Percentiles rank a stretch among this genome's conserved stretches.
Evolutionary conservation across 1,140 invertebrate species (phyloP).

Genomic region (Frieseomelitta varia): DNA sequence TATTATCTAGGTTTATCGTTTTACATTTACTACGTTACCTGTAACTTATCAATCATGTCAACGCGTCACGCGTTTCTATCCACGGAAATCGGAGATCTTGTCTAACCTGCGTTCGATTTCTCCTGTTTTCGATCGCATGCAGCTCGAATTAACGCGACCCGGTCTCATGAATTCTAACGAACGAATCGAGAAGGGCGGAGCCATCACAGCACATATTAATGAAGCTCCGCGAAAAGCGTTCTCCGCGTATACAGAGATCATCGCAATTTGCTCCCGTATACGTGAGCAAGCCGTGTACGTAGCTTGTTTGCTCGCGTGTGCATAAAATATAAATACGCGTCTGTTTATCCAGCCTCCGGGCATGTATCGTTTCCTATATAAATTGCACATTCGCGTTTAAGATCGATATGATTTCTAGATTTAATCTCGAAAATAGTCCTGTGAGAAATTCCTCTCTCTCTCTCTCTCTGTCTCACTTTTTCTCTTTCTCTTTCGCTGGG

Average conservation of each 20-base stretch:
- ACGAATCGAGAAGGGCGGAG: not conserved
- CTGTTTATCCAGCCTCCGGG: not conserved
- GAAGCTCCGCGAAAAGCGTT: not conserved
- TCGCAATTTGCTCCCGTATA: not conserved
- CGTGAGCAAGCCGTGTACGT: not conserved
- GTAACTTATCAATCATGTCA: too few relatives aligned
- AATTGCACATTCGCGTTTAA: not conserved
- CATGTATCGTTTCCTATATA: not conserved
- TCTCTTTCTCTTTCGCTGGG: too few relatives aligned
- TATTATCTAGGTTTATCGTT: not conserved
- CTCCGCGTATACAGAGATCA: not conserved
- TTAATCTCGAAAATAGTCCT: too few relatives aligned
- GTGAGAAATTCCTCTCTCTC: not conserved
- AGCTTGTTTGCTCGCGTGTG: not conserved
- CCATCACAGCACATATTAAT: not conserved
- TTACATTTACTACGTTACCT: not conserved
- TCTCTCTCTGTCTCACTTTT: too few relatives aligned
- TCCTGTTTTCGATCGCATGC: not conserved
- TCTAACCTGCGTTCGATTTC: not conserved
- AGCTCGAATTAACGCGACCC: not conserved
- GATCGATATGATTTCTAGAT: too few relatives aligned
- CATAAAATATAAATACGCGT: not conserved
- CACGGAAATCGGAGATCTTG: not conserved
- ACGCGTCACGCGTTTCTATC: not conserved
- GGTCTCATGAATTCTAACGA: not conserved